Evolutionary conservation across 2,797 vertebrate genomes (phyloP), one percentile per base, ranked within the genome.

Genomic region (Poeciliopsis paucimaculata): DNA sequence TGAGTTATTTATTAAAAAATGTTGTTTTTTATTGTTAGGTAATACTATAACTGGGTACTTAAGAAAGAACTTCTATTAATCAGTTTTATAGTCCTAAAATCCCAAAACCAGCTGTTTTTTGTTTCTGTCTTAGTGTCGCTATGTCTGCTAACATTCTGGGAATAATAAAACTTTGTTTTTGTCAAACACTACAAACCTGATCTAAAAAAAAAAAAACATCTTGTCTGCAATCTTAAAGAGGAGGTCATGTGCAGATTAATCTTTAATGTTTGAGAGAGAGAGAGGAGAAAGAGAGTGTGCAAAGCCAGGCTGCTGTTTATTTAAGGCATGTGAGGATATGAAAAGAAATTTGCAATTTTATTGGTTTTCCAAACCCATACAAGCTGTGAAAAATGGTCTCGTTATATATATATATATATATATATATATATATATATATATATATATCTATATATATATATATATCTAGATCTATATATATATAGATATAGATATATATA

Each of bases 341-440:
- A 95, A 94, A 94, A 93, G 90, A 97, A 98, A 98, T 98, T 98
- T 98, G 97, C 97, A 98, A 97, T 98, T 98, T 98, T 97, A 98
- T 98, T 98, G 97, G 96, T 97, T 98, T 97, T 94, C 85, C 45
- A n/a, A 76, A 81, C 77, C 73, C 70, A 26, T 78, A 87, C 79
- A 78, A 88, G 77, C 64, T 73, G 43, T 79, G 78, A 23, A 53
- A 53, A 53, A 53, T 26, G 20, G 73, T 47, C 78, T 66, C 47
- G 73, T 77, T 62, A 41, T 49, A 68, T 81, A 66, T 79, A 80
- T 18, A 2, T 5, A 18, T 6, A 51, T 23, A 20, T 51, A 7
- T 23, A 51, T 49, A 49, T 20, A 18, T 26, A 55, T n/a, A 26
- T 55, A 26, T 62, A 75, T 79, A 47, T 46, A 4, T 46, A 15